Conservation (phyloP, 1,140 invertebrate species). For the Neuroterus valhalla region DNA sequence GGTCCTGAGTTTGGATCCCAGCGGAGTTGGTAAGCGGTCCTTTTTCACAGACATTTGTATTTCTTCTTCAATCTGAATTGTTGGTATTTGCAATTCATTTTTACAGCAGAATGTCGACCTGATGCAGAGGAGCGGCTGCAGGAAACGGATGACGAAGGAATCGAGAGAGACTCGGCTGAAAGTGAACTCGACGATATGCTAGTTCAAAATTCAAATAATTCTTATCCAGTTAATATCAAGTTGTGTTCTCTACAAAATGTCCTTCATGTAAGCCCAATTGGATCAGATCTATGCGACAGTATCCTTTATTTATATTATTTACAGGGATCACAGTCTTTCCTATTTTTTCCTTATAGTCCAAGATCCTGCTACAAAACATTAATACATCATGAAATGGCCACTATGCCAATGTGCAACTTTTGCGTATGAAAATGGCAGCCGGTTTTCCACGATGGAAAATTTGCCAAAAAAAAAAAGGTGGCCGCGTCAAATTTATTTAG, state of each 20-base stretch:
- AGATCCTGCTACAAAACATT: no score
- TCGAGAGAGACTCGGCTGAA: slow-evolving; percentile 90
- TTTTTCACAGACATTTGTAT: neutral
- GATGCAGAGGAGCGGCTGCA: slow-evolving; percentile 68
- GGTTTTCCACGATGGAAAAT: no score
- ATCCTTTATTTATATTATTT: slow-evolving; percentile 2
- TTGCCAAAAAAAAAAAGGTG: no score
- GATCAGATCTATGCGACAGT: slow-evolving; percentile 31
- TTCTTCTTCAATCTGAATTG: neutral
- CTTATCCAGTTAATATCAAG: slow-evolving; percentile 18
- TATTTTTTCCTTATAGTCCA: no score
- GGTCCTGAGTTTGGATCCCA: no score
- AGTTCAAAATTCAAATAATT: slow-evolving; percentile 45
- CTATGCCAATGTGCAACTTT: no score
- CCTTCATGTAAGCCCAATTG: slow-evolving; percentile 47
- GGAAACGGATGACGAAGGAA: slow-evolving; percentile 92
- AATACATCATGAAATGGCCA: no score
- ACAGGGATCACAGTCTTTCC: no score
- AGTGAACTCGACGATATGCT: slow-evolving; percentile 76
- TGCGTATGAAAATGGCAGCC: no score
- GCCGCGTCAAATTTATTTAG: no score
- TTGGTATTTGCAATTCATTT: neutral
- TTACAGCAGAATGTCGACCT: slow-evolving; percentile 3
- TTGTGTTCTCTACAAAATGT: slow-evolving; percentile 50
- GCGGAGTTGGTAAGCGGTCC: no score